These are phyloP conservation scores for Prolemur simus DNA, from an alignment of 2,113 vertebrate genomes.

Conservation along the genomic window DNA sequence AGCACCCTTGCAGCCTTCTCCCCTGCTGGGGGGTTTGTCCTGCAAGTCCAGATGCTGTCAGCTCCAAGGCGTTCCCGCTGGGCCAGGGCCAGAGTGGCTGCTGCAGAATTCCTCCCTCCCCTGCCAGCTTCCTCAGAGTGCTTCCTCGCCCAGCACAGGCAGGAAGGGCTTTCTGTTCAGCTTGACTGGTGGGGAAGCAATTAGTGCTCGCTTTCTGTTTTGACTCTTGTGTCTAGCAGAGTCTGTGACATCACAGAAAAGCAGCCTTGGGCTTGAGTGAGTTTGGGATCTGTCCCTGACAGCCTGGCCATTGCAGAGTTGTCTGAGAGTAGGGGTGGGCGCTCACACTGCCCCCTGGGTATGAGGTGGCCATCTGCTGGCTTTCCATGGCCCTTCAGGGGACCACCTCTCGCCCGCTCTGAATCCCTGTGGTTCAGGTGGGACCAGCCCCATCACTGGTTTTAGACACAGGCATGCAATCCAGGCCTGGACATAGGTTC, in stretches of 20 bases:
- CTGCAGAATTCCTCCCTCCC: not conserved
- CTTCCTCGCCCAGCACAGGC: not conserved
- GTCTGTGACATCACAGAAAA: not conserved
- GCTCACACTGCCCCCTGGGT: too few relatives aligned
- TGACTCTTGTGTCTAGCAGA: conserved; percentile 43
- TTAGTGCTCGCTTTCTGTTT: conserved; percentile 56
- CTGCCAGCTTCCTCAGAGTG: not conserved
- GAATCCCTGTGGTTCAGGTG: not conserved
- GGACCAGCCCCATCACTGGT: not conserved
- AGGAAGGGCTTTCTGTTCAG: conserved; percentile 61
- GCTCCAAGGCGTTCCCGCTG: not conserved
- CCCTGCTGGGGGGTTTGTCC: not conserved
- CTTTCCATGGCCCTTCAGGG: not conserved
- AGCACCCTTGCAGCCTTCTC: not conserved
- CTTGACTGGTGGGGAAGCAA: conserved; percentile 69
- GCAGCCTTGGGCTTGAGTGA: not conserved
- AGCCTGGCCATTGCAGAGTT: not conserved
- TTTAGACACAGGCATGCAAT: not conserved
- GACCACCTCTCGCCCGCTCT: not conserved
- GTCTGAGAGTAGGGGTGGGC: not conserved
- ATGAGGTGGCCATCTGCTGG: not conserved
- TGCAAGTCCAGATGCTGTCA: not conserved
- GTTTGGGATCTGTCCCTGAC: not conserved
- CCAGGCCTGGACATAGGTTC: not conserved
- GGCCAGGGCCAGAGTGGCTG: conserved; percentile 3